A percentile compares a stretch with the other conserved stretches of the same genome.
Evolutionary conservation across 2,888 invertebrate genomes (phyloP).

Genomic region (Spatulosminthurus flaviceps): DNA sequence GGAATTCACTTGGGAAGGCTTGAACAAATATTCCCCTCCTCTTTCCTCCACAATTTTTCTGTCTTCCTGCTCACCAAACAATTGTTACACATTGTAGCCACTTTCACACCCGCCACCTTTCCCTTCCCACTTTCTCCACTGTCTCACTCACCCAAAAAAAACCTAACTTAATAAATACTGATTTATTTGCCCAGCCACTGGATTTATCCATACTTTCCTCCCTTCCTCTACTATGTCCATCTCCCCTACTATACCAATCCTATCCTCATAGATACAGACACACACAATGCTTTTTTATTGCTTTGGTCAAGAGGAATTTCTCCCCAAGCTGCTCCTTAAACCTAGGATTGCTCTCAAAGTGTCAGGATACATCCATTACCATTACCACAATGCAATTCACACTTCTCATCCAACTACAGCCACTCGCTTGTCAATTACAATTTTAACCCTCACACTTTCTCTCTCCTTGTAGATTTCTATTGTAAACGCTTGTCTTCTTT

Average conservation of each 20-base stretch:
- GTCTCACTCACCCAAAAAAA: not conserved
- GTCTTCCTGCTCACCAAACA: slow-evolving; percentile 35
- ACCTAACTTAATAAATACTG: slow-evolving; percentile 27
- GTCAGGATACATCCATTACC: not conserved
- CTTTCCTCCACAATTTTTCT: slow-evolving; percentile 36
- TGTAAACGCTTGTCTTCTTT: too few species aligned
- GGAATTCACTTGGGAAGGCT: slow-evolving; percentile 40
- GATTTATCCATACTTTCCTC: not conserved
- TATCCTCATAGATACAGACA: not conserved
- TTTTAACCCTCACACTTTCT: too few species aligned
- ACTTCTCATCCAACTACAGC: not conserved
- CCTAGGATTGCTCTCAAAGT: slow-evolving; percentile 11
- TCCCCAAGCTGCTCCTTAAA: slow-evolving; percentile 1
- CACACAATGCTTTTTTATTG: not conserved
- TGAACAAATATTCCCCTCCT: slow-evolving; percentile 40
- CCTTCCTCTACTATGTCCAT: not conserved
- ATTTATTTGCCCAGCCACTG: slow-evolving; percentile 16
- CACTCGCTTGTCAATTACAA: not conserved
- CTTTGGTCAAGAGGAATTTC: slow-evolving; percentile 21
- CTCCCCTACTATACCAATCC: too few species aligned
- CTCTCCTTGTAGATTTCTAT: too few species aligned
- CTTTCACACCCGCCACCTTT: not conserved
- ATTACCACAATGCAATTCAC: not conserved
- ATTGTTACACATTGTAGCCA: not conserved
- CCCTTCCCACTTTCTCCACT: not conserved